Conservation (phyloP, 2,113 vertebrate species). For the Callithrix jacchus region DNA sequence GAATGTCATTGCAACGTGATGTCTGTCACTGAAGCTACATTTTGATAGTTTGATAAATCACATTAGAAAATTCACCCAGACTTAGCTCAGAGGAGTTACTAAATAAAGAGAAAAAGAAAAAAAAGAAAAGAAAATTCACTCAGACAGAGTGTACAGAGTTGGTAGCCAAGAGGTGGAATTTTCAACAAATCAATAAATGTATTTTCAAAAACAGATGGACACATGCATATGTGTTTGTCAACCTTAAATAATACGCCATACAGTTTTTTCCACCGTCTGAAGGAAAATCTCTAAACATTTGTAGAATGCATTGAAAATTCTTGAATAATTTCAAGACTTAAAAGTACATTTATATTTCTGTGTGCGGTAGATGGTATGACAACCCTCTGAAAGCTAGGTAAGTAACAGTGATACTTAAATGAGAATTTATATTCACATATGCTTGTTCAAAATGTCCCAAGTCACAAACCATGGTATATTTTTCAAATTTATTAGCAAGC, state of each 20-base stretch:
- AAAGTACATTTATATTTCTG: background rate
- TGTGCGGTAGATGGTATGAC: background rate
- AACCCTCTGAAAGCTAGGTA: background rate
- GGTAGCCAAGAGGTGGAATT: background rate
- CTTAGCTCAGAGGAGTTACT: no score
- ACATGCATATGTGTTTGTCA: background rate
- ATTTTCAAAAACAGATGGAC: background rate
- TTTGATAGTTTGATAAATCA: constrained; percentile 41
- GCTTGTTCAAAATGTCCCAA: background rate
- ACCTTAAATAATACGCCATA: background rate
- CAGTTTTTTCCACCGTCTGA: background rate
- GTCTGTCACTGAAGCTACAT: background rate
- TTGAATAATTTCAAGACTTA: background rate
- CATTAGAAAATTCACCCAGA: background rate
- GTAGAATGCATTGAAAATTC: background rate
- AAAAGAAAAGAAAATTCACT: no score
- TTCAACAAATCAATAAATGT: background rate
- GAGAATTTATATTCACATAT: background rate
- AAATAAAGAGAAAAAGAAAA: no score
- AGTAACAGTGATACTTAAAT: background rate
- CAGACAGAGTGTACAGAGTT: background rate
- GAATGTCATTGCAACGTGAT: background rate
- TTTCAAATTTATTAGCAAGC: background rate
- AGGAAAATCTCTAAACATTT: background rate
- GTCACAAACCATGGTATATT: background rate